These are phyloP conservation scores for Tetramorium alpestre DNA, from an alignment of 1,140 invertebrate species.

Conservation along the genomic window DNA sequence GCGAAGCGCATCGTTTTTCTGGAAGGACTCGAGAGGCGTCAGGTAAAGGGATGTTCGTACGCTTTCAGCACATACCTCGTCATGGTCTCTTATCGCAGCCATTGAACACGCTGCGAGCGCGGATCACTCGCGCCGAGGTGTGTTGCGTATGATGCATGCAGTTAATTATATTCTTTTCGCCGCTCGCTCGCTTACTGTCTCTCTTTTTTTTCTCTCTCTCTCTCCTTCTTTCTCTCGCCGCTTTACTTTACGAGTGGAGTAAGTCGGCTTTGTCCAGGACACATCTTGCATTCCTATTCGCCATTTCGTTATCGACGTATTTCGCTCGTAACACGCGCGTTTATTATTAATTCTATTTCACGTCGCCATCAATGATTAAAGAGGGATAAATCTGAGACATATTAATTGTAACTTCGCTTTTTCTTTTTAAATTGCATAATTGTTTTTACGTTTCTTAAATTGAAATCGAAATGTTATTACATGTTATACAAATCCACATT, in stretches of 20 bases:
- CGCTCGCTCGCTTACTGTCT: not conserved
- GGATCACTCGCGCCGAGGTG: slow-evolving; percentile 22
- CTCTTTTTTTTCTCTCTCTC: not conserved
- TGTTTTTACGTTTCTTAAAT: not conserved
- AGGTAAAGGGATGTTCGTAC: slow-evolving; percentile 78
- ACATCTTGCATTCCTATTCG: not conserved
- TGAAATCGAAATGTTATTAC: not conserved
- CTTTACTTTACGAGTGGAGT: slow-evolving; percentile 5
- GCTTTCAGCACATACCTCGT: slow-evolving; percentile 83
- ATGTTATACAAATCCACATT: not conserved
- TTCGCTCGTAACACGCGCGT: not conserved
- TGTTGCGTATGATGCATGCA: slow-evolving; percentile 34
- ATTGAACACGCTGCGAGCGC: slow-evolving; percentile 28
- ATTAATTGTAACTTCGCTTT: not conserved
- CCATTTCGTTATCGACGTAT: not conserved
- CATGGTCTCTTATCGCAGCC: slow-evolving; percentile 78
- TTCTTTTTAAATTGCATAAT: not conserved
- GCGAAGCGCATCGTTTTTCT: not conserved
- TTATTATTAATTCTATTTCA: not conserved
- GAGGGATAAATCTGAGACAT: not conserved
- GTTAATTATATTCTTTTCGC: slow-evolving; percentile 53
- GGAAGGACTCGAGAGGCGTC: slow-evolving; percentile 28
- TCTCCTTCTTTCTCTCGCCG: not conserved
- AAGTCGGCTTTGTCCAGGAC: not conserved
- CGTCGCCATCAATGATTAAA: not conserved